Base-by-base conservation (phyloP, 2,888 invertebrate genomes). In the Drosophila mayaguana region DNA sequence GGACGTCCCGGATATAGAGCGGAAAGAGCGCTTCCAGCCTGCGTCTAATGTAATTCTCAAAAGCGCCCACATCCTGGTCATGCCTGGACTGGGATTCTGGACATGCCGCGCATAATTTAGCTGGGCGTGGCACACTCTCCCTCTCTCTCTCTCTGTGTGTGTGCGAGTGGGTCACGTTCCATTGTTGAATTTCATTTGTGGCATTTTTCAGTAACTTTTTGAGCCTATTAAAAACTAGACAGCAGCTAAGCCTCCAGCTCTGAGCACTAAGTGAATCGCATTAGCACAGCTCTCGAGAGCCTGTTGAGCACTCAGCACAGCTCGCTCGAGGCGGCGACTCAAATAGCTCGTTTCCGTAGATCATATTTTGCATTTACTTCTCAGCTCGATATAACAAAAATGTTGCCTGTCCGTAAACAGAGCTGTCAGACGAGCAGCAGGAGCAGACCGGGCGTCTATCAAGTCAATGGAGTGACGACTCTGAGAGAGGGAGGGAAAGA, bases 111-210 rank as follows among this genome's bases (percentile, higher is more conserved):
- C 34, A 63, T 68, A 75, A 63, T 75, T 73, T 68, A 63, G 40
- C 45, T 20, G 69, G 56, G 65, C 60, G 57, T 73, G 48, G 20
- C 51, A 36, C 5, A 8, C 38, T 0, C 48, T 18, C 8, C 46
- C 18, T 54, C 55, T 36, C 18, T 46, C 46, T 48, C 40, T 57
- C 28, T 20, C 11, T 48, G 40, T 51, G 63, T 34, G 20, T 42
- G 54, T 51, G 56, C 68, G 63, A 63, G 62, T 51, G 60, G 48
- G 69, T 80, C 87, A 81, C 73, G 73, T 68, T 38, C 69, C 57
- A 51, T 63, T 75, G 57, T 68, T 63, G 53, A 75, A 62, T 68
- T 67, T 55, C 62, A 68, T 50, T 68, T 68, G 75, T 59, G 62
- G 43, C 53, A 28, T 43, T 56, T 43, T 45, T 18, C 11, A 18